Evolutionary conservation across 2,888 invertebrate genomes (phyloP).

Genomic region (Dascillus cervinus): DNA sequence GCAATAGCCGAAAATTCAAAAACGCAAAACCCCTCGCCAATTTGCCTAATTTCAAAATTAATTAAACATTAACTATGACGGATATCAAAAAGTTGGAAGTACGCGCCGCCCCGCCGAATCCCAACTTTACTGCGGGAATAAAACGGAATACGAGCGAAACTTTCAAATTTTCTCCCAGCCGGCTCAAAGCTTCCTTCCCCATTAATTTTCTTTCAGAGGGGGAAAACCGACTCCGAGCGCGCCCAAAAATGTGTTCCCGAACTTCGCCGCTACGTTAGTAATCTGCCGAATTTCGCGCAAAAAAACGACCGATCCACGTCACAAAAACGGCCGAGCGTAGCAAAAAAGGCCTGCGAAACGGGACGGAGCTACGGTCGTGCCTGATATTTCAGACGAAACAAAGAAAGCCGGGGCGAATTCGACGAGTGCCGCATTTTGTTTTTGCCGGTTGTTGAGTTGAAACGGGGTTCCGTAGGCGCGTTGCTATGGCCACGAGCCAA

Average conservation of each 20-base stretch:
- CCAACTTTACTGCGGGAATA: no score
- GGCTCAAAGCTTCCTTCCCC: constrained; percentile 33
- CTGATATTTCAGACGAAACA: constrained; percentile 26
- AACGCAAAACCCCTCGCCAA: no score
- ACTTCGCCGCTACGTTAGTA: constrained; percentile 20
- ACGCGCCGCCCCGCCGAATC: no score
- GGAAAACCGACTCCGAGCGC: constrained; percentile 33
- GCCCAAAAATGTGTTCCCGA: constrained; percentile 33
- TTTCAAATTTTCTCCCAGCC: constrained; percentile 31
- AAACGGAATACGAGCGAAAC: constrained; percentile 28
- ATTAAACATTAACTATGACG: no score
- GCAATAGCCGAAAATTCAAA: no score
- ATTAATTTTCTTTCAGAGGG: constrained; percentile 35
- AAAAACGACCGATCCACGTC: constrained; percentile 27
- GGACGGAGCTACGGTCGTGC: constrained; percentile 25
- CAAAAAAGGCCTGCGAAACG: constrained; percentile 30
- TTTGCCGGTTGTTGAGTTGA: constrained; percentile 30
- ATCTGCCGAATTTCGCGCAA: constrained; percentile 14
- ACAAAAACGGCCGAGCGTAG: constrained; percentile 29
- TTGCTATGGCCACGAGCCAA: constrained; percentile 35
- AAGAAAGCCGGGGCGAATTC: constrained; percentile 16
- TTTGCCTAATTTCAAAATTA: no score
- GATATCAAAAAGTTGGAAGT: no score
- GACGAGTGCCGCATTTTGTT: constrained; percentile 35
- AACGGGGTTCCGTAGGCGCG: constrained; percentile 34